Evolutionary conservation across 2,113 vertebrate genomes (phyloP).

Genomic region (Excalfactoria chinensis): DNA sequence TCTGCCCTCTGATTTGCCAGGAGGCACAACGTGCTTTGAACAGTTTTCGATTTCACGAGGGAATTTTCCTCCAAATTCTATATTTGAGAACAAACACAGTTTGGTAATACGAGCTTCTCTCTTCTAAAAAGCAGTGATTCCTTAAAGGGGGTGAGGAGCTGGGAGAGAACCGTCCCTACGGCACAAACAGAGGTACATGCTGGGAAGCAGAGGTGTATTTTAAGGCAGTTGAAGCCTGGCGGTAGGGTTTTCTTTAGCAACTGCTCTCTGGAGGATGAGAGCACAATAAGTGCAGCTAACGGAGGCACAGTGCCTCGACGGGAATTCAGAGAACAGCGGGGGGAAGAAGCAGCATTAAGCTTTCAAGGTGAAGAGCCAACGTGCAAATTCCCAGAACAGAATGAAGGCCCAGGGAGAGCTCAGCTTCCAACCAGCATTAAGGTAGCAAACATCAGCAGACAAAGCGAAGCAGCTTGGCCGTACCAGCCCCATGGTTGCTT

Average conservation of each 20-base stretch:
- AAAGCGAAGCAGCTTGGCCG: not conserved
- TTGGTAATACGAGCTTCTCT: not conserved
- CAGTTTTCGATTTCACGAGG: not conserved
- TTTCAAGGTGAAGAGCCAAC: not conserved
- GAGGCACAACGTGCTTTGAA: not conserved
- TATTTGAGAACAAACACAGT: not conserved
- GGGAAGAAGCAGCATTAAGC: not conserved
- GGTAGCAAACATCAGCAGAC: not conserved
- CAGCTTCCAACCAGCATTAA: not conserved
- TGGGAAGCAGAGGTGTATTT: slow-evolving; percentile 3
- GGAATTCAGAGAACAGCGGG: not conserved
- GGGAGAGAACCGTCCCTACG: not conserved
- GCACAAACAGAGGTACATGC: not conserved
- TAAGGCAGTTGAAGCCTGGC: not conserved
- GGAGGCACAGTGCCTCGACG: not conserved
- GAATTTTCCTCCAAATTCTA: not conserved
- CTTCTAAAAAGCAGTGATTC: not conserved
- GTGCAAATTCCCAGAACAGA: not conserved
- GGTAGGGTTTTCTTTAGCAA: slow-evolving; percentile 2
- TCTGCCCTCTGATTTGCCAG: not conserved
- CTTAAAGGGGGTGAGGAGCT: not conserved
- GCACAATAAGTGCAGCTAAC: not conserved
- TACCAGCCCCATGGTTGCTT: not conserved
- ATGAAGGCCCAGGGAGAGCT: not conserved
- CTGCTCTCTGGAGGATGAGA: not conserved